Percentiles rank a stretch among this genome's conserved stretches.
Evolutionary conservation across 2,888 invertebrate genomes (phyloP).

Genomic region (Sinhomidia bicolor): DNA sequence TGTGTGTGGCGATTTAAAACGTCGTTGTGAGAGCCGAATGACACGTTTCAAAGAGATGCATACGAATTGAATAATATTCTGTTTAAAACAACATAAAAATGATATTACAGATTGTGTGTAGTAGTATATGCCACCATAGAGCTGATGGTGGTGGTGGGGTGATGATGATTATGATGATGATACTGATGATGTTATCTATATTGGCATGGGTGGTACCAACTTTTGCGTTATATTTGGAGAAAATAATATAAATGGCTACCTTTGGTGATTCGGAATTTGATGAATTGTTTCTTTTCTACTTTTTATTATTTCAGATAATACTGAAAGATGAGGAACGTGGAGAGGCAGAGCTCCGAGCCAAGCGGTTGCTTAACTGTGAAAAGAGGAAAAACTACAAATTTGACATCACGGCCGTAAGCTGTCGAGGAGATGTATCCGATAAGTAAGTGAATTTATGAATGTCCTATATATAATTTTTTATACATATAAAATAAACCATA

Average conservation of each 20-base stretch:
- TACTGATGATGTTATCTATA: slow-evolving; percentile 2
- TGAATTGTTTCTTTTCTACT: slow-evolving; percentile 50
- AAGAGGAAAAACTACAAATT: slow-evolving; percentile 97
- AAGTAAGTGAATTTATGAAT: slow-evolving; percentile 84
- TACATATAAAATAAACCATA: neutral
- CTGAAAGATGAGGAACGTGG: slow-evolving; percentile 83
- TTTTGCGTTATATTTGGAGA: neutral
- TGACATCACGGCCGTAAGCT: slow-evolving; percentile 96
- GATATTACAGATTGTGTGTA: neutral
- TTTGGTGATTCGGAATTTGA: neutral
- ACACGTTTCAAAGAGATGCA: neutral
- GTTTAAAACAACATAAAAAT: neutral
- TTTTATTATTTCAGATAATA: slow-evolving; percentile 81
- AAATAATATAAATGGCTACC: neutral
- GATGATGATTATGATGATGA: too few relatives aligned
- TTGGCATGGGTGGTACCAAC: neutral
- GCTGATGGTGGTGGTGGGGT: too few relatives aligned
- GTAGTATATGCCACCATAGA: neutral
- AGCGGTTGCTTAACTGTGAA: slow-evolving; percentile 94
- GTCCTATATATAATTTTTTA: neutral
- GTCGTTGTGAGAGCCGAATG: neutral
- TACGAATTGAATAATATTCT: slow-evolving; percentile 45
- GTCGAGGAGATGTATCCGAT: slow-evolving; percentile 92
- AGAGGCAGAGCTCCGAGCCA: slow-evolving; percentile 92
- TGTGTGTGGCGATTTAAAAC: slow-evolving; percentile 2